Conservation (phyloP, 2,113 vertebrate genomes). For the Donacobius atricapilla region DNA sequence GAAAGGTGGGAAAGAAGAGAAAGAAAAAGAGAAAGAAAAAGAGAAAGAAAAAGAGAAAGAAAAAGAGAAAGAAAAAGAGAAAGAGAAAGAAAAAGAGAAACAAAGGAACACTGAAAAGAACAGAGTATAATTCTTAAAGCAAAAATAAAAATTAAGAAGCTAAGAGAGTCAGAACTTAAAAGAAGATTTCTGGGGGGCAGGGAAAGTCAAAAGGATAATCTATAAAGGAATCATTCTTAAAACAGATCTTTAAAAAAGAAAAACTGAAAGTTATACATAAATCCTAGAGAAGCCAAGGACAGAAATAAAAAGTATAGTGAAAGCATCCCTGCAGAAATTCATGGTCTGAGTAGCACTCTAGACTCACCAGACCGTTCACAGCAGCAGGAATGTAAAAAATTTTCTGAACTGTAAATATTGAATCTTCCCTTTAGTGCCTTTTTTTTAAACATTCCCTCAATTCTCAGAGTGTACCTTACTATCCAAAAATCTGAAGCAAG, state of each 20-base stretch:
- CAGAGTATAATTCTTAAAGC: not conserved
- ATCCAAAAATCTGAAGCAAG: not conserved
- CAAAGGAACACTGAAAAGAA: not conserved
- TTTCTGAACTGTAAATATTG: not conserved
- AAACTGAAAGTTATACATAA: not conserved
- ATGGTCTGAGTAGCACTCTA: fast-evolving
- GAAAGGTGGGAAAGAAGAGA: not conserved
- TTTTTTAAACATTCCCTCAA: not conserved
- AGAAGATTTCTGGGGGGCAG: not conserved
- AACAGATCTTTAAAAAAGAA: not conserved
- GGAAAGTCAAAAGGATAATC: fast-evolving
- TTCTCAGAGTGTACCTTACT: not conserved
- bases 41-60: not conserved
- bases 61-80: not conserved
- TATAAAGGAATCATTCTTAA: not conserved
- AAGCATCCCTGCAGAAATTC: not conserved
- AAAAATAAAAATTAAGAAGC: not conserved
- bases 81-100: not conserved
- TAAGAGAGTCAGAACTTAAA: not conserved
- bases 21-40: not conserved
- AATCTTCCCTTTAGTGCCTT: not conserved
- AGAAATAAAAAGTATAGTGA: not conserved
- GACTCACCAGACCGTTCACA: not conserved
- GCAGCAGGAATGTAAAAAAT: not conserved
- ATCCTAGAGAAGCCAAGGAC: not conserved